Base-by-base conservation (phyloP, 1,140 invertebrate species). In the Megathymus violae region DNA sequence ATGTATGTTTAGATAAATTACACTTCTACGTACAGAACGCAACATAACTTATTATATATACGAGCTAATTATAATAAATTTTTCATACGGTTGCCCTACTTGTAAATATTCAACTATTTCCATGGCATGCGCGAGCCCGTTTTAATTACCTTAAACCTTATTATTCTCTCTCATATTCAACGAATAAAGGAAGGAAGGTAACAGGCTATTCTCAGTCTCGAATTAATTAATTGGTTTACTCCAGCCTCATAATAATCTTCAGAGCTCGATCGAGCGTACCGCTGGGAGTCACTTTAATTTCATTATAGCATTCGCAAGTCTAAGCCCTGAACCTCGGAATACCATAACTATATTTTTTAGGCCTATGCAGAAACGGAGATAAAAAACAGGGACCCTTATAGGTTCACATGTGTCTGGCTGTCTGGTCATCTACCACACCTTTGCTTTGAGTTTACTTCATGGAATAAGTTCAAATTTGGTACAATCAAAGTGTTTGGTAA, bases 211-310 rank as follows among this genome's bases (percentile, higher is more conserved):
- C 52, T 62, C 41, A 38, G 64, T 67, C 64, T 38, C 46, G 54
- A 60, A 44, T 69, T 63, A 70, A 70, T 70, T 70, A 70, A 66
- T 70, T 70, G 63, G 64, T 58, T 64, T 62, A 34, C 46, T 56
- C 52, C 58, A 61, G 52, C 54, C 46, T 70, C 63, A 63, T 59
- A 70, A 70, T 64, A 63, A 52, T 65, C 62, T 54, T 69, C 11
- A 56, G 59, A 17, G 51, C 60, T 51, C 60, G 43, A 54, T 61
- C 60, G 58, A 64, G 48, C 44, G 60, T 46, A 44, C 62, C 48
- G 17, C 16, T 1, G 62, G 51, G 56, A 64, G 15, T 17, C 19
- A 25, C 13, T 41, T 38, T 47, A 60, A 60, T 60, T 65, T 46
- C 27, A 60, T 65, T 65, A 52, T 16, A n/a, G 17, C 27, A 51